These are phyloP conservation scores for Aethes cnicana DNA, from an alignment of 2,888 invertebrate genomes.

Conservation along the genomic window DNA sequence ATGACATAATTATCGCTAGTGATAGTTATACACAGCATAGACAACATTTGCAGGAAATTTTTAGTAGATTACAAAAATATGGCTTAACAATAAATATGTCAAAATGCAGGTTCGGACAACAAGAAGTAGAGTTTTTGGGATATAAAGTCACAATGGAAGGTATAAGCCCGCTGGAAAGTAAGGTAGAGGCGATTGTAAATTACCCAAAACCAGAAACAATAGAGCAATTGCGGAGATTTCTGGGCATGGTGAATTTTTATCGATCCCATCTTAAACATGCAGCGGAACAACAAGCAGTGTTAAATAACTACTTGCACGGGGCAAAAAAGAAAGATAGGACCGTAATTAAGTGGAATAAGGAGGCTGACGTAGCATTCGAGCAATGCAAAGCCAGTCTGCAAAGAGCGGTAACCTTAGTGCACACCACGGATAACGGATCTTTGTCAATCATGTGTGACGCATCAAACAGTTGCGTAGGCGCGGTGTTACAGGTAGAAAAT, in stretches of 20 bases:
- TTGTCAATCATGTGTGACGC: too few species aligned
- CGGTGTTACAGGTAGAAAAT: too few species aligned
- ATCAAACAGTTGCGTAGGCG: too few species aligned
- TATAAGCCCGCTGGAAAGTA: slow-evolving; percentile 24
- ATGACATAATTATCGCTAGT: too few species aligned
- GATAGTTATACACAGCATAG: too few species aligned
- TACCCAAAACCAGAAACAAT: slow-evolving; percentile 16
- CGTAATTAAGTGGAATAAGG: slow-evolving; percentile 33
- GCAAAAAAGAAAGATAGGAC: slow-evolving; percentile 35
- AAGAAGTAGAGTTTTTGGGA: slow-evolving; percentile 31
- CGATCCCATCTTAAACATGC: slow-evolving; percentile 28
- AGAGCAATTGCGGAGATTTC: slow-evolving; percentile 31
- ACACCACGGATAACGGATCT: too few species aligned
- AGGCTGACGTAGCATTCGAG: slow-evolving; percentile 31
- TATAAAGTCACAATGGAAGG: slow-evolving; percentile 32
- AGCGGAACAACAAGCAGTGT: slow-evolving; percentile 25
- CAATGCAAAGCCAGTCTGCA: slow-evolving; percentile 34
- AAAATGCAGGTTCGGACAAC: slow-evolving; percentile 30
- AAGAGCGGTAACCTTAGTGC: too few species aligned
- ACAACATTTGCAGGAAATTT: too few species aligned
- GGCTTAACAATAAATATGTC: slow-evolving; percentile 24
- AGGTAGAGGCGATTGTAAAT: background rate
- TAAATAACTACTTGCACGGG: slow-evolving; percentile 34
- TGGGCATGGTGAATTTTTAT: slow-evolving; percentile 37
- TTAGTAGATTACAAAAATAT: too few species aligned